Conservation (phyloP, 1,140 invertebrate species). For the Centruroides sculpturatus region DNA sequence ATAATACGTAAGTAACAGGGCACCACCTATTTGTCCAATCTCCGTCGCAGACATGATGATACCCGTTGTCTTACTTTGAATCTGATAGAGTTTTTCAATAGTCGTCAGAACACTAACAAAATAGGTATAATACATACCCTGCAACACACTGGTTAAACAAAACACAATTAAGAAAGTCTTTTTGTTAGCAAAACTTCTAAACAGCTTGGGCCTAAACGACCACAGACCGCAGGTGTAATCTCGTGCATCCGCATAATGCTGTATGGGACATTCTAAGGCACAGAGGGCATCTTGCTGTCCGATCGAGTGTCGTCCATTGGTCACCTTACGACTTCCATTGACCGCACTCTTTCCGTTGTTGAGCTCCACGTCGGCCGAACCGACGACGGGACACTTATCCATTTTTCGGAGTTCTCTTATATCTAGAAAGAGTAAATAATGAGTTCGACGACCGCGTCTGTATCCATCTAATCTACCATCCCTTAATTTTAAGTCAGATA, state of each 20-base stretch:
- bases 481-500: too few species aligned
- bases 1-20: slow-evolving; percentile 69
- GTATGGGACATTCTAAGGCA: too few species aligned
- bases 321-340: too few species aligned
- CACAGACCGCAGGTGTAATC: slow-evolving; percentile 15
- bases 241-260: not conserved
- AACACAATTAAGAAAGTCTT: slow-evolving; percentile 76
- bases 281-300: too few species aligned
- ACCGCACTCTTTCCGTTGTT: too few species aligned
- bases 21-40: slow-evolving; percentile 72
- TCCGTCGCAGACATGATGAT: slow-evolving; percentile 86
- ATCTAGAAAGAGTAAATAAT: too few species aligned
- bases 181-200: slow-evolving; percentile 57
- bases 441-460: too few species aligned
- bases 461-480: too few species aligned
- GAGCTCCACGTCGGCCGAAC: too few species aligned
- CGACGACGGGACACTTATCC: too few species aligned
- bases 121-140: slow-evolving; percentile 90
- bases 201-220: slow-evolving; percentile 41
- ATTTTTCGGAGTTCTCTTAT: too few species aligned
- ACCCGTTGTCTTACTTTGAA: slow-evolving; percentile 86
- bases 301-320: too few species aligned
- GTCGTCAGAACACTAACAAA: slow-evolving; percentile 93
- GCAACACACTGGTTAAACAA: slow-evolving; percentile 52
- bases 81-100: slow-evolving; percentile 89